Evolutionary conservation across 2,888 invertebrate species (phyloP).

Genomic region (Pycnomerus fuliginosus): DNA sequence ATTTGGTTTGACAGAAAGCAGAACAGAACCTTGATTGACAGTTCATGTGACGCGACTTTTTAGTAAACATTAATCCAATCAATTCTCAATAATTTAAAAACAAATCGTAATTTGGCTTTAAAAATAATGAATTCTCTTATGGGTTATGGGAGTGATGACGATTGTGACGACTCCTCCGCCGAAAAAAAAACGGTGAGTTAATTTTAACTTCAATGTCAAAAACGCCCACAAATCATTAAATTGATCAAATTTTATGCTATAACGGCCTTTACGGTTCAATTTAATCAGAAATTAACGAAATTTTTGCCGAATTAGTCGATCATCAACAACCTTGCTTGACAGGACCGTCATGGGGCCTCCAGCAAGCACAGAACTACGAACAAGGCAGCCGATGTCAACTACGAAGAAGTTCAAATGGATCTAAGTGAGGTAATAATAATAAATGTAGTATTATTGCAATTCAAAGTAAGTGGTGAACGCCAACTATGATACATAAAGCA

Average conservation of each 20-base stretch:
- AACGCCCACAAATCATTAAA: constrained; percentile 8
- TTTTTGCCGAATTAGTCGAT: constrained; percentile 43
- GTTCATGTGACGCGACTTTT: too few species aligned
- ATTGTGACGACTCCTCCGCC: constrained; percentile 57
- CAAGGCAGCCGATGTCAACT: constrained; percentile 60
- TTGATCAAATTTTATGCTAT: constrained; percentile 2
- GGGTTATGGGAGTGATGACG: constrained; percentile 79
- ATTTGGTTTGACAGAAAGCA: too few species aligned
- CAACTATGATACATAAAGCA: not conserved
- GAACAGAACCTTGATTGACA: too few species aligned
- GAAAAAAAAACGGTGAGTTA: constrained; percentile 41
- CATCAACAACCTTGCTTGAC: constrained; percentile 41
- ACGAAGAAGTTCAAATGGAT: constrained; percentile 77
- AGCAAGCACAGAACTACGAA: constrained; percentile 17
- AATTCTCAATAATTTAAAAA: too few species aligned
- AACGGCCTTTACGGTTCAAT: not conserved
- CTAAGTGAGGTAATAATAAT: constrained; percentile 62
- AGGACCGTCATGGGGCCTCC: constrained; percentile 32
- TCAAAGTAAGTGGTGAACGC: not conserved
- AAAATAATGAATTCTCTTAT: constrained; percentile 73
- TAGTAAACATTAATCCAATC: too few species aligned
- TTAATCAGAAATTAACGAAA: constrained; percentile 25
- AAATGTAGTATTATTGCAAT: not conserved
- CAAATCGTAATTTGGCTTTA: too few species aligned
- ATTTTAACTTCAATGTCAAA: constrained; percentile 1